A percentile compares a stretch with the other conserved stretches of the same genome.
These are phyloP conservation scores for Oceanodroma tethys DNA, from an alignment of 2,113 vertebrate species.

Conservation along the genomic window DNA sequence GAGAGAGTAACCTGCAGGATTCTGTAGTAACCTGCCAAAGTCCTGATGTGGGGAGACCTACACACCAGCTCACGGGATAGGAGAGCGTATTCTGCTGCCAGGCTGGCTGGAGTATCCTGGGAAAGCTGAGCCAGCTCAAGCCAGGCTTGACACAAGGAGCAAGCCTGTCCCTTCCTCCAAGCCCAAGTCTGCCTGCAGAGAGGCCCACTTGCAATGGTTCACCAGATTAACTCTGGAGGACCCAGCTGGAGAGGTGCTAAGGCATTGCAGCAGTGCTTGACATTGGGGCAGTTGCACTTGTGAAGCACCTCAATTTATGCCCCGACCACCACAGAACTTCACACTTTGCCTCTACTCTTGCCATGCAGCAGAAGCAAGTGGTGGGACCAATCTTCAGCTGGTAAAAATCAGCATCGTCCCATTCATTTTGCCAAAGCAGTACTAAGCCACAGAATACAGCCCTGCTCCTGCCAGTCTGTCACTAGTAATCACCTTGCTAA, in stretches of 20 bases:
- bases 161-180: not conserved
- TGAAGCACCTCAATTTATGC: not conserved
- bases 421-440: not conserved
- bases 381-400: not conserved
- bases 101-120: not conserved
- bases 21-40: not conserved
- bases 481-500: not conserved
- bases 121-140: not conserved
- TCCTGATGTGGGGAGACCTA: not conserved
- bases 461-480: not conserved
- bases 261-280: not conserved
- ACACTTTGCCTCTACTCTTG: not conserved
- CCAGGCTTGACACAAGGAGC: not conserved
- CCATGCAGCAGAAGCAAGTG: not conserved
- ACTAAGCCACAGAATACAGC: not conserved
- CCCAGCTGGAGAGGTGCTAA: not conserved
- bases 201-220: not conserved
- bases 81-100: not conserved
- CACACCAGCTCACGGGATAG: not conserved
- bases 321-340: not conserved
- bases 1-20: not conserved
- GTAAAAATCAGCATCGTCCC: not conserved
- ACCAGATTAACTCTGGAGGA: not conserved
- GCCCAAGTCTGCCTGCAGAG: not conserved
- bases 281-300: accelerated